Evolutionary conservation across 2,113 vertebrate genomes (phyloP), one percentile per base, ranked within the genome.

Genomic region (Myotis lucifugus): DNA sequence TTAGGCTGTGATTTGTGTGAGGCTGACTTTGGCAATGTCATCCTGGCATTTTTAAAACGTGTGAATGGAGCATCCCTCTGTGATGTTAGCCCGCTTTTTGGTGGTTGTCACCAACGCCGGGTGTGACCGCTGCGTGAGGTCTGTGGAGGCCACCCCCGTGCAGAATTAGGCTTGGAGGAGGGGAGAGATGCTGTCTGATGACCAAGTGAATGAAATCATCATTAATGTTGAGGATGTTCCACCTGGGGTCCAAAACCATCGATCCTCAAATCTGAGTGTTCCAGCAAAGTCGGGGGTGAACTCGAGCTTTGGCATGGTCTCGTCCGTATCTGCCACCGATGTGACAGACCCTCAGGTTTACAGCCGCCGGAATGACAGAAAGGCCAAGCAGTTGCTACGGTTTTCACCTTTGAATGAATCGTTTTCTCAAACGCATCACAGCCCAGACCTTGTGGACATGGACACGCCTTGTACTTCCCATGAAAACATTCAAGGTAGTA

Each of bases 401-500:
- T 0, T 79, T 40, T 89, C 90, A 27, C 15, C 50, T 25, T 42
- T 72, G 85, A 82, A 70, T 15, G 88, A 92, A 17, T 91, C 69
- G 0, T 37, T 95, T 15, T 76, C 85, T 81, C 92, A 72, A 86
- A 74, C 32, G 8, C 56, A 79, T 52, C 69, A 5, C 1, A 61
- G 61, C 78, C 70, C 85, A 29, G 96, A 92, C 18, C 40, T 25
- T 40, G 4, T 9, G 27, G 73, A 64, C 18, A 0, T 23, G 29
- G 54, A 92, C 19, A 25, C 69, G 5, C 9, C 90, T 34, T 40
- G 40, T 48, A 12, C 86, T 25, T 96, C 88, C 12, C 73, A 27
- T 18, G 94, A 95, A 88, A 92, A 69, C 17, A 21, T 90, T 90
- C 90, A 95, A 97, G 97, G 96, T 97, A 95, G 86, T 21, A 34